phyloP scores from a whole-genome alignment of 64 coral and sea anemone genomes.

The Montipora foliosa region DNA sequence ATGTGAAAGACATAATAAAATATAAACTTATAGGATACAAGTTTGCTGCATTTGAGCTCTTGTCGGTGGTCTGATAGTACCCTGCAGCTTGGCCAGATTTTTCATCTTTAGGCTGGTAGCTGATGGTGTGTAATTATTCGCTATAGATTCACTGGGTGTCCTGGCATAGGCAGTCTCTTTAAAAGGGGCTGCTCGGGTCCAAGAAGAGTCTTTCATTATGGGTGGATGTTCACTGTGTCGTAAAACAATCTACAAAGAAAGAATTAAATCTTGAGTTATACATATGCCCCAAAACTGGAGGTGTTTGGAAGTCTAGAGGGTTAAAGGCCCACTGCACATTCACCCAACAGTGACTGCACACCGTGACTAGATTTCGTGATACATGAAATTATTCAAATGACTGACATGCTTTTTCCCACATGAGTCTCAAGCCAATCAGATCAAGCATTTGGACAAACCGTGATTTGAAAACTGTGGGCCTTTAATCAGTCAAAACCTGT shows the following conservation, averaged over 20 bases:
- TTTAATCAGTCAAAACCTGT: too few species aligned
- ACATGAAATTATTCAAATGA: too few species aligned
- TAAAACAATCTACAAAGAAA: constrained; percentile 87
- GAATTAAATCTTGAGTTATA: background rate
- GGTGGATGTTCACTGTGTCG: constrained; percentile 98
- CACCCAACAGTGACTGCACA: too few species aligned
- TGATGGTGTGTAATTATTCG: constrained; percentile 95
- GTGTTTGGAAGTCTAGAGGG: too few species aligned
- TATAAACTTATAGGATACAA: constrained; percentile 59
- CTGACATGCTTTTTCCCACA: too few species aligned
- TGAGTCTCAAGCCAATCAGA: too few species aligned
- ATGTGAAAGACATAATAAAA: background rate
- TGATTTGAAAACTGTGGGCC: too few species aligned
- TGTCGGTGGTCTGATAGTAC: constrained; percentile 72
- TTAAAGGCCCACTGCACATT: too few species aligned
- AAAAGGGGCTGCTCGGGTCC: constrained; percentile 95
- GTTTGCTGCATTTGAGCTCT: constrained; percentile 69
- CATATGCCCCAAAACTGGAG: too few species aligned
- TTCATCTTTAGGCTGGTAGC: constrained; percentile 87
- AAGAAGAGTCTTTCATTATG: constrained; percentile 97
- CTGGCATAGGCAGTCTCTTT: constrained; percentile 95
- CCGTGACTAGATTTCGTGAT: too few species aligned
- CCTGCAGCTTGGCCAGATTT: constrained; percentile 74
- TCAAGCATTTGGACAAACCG: too few species aligned
- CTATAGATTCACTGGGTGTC: constrained; percentile 99